Percentiles rank a stretch among this genome's conserved stretches.
Conservation (phyloP, 2,888 invertebrate species). For the Aleiodes alternator region DNA sequence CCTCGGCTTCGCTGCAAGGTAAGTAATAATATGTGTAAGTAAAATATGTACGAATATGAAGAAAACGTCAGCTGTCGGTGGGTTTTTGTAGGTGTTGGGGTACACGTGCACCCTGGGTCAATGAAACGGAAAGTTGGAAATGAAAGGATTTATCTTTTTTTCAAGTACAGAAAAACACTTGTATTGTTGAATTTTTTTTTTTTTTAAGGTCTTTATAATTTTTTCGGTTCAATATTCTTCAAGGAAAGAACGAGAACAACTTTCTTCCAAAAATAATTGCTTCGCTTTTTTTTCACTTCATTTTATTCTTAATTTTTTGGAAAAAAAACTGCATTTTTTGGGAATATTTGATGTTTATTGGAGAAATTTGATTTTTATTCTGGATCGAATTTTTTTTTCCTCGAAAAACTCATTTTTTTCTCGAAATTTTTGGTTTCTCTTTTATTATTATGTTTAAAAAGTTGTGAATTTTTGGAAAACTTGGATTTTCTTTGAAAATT, state of each 20-base stretch:
- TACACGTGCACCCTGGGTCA: slow-evolving; percentile 16
- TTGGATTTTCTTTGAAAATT: too few species aligned
- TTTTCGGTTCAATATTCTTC: background rate
- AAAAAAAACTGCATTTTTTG: too few species aligned
- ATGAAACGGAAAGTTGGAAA: slow-evolving; percentile 12
- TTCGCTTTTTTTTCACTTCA: background rate
- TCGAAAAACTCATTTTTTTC: too few species aligned
- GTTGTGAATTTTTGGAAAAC: too few species aligned
- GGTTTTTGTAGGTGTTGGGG: background rate
- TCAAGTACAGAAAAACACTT: too few species aligned
- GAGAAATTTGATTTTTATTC: too few species aligned
- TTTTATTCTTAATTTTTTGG: too few species aligned
- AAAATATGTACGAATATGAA: background rate
- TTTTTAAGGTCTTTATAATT: background rate
- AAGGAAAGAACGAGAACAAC: background rate
- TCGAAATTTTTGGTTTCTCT: too few species aligned
- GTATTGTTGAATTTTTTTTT: background rate
- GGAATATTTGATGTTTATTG: too few species aligned
- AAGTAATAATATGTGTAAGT: slow-evolving; percentile 4
- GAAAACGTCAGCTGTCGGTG: slow-evolving; percentile 33
- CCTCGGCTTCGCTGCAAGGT: background rate
- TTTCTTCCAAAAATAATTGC: too few species aligned
- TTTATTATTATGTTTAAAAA: too few species aligned
- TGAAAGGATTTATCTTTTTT: background rate
- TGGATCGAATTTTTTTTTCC: too few species aligned